Evolutionary conservation across 2,888 invertebrate genomes (phyloP).

Genomic region (Cenopis cana): DNA sequence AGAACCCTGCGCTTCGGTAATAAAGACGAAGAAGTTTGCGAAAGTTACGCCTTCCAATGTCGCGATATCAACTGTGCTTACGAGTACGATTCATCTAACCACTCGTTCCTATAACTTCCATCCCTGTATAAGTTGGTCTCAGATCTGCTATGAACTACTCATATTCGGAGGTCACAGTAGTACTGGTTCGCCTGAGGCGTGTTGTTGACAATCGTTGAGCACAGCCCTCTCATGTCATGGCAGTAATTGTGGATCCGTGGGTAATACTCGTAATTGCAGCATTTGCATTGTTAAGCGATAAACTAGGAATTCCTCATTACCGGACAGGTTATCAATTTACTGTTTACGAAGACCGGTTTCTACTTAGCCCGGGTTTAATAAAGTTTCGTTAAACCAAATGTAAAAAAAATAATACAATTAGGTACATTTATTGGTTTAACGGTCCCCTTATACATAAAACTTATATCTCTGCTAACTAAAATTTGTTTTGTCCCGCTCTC

Average conservation of each 20-base stretch:
- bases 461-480: too few relatives aligned
- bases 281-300: constrained; percentile 51
- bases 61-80: background rate
- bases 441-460: too few relatives aligned
- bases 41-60: background rate
- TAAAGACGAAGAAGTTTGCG: background rate
- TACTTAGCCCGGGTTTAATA: background rate
- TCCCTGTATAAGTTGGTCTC: background rate
- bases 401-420: too few relatives aligned
- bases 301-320: constrained; percentile 63
- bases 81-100: background rate
- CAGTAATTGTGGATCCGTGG: constrained; percentile 35
- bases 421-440: too few relatives aligned
- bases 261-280: constrained; percentile 45
- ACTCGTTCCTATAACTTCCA: background rate
- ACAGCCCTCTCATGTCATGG: constrained; percentile 21
- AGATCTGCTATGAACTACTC: background rate
- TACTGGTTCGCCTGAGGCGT: background rate
- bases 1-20: background rate
- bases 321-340: constrained; percentile 46
- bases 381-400: too few relatives aligned
- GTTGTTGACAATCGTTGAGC: background rate
- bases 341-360: background rate
- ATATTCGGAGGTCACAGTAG: background rate
- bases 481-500: too few relatives aligned